These are phyloP conservation scores for Myrmophylax atrothorax DNA, from an alignment of 2,113 vertebrate species.

Conservation along the genomic window DNA sequence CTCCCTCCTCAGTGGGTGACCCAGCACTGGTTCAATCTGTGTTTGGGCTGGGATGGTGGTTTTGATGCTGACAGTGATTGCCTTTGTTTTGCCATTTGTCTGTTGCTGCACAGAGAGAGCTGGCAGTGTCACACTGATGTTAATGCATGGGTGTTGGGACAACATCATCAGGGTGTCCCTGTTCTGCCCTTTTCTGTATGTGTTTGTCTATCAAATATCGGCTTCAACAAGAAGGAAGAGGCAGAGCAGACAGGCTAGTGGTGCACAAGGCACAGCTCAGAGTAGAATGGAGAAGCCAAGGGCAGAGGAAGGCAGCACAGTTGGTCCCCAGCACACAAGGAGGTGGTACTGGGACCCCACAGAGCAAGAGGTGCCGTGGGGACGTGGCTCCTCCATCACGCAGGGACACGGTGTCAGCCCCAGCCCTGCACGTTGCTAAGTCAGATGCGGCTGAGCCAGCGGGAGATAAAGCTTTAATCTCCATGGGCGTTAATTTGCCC, in stretches of 20 bases:
- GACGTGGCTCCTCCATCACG: accelerated
- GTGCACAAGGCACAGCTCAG: not conserved
- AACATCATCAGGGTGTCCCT: too few species aligned
- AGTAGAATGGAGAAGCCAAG: not conserved
- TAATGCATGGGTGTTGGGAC: not conserved
- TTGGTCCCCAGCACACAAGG: not conserved
- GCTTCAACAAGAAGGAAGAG: not conserved
- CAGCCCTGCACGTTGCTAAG: not conserved
- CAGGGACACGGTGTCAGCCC: not conserved
- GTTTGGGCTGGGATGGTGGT: not conserved
- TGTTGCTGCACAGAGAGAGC: not conserved
- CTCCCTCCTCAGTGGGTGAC: not conserved
- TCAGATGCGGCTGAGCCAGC: not conserved
- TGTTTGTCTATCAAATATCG: not conserved
- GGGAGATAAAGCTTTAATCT: constrained; percentile 32
- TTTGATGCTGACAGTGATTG: not conserved
- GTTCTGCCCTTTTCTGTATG: not conserved
- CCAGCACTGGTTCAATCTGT: not conserved
- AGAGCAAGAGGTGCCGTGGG: accelerated
- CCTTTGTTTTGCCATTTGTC: accelerated
- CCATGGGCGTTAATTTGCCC: not conserved
- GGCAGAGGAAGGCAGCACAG: not conserved
- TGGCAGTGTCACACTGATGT: not conserved
- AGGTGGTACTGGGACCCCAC: accelerated
- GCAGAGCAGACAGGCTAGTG: not conserved